A percentile compares a stretch with the other conserved stretches of the same genome.
Conservation (phyloP, 2,113 vertebrate genomes). For the Varanus komodoensis region DNA sequence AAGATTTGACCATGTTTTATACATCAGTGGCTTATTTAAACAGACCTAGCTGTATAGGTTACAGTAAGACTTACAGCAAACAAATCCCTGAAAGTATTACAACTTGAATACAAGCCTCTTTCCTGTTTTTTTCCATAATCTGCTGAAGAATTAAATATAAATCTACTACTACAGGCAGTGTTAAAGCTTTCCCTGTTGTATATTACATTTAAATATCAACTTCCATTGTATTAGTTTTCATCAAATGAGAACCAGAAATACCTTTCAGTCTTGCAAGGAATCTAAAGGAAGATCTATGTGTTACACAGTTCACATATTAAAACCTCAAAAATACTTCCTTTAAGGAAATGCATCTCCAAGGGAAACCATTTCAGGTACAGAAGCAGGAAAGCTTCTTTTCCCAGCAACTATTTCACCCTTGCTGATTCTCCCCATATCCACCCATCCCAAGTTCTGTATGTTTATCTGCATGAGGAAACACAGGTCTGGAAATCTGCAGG, state of each 20-base stretch:
- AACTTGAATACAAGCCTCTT: background rate
- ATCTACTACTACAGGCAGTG: background rate
- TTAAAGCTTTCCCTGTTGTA: background rate
- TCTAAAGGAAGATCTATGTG: background rate
- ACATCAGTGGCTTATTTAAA: slow-evolving; percentile 6
- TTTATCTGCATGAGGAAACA: background rate
- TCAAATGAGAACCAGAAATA: background rate
- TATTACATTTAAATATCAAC: background rate
- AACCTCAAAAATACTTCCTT: background rate
- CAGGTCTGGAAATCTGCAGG: background rate
- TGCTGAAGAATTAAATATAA: background rate
- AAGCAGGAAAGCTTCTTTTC: background rate
- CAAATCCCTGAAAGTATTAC: background rate
- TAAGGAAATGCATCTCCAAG: background rate
- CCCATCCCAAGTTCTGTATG: background rate
- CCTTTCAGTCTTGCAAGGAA: background rate
- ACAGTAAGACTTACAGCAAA: slow-evolving; percentile 28
- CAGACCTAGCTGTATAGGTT: background rate
- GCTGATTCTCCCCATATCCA: background rate
- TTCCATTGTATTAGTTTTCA: background rate
- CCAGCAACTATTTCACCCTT: background rate
- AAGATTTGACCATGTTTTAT: background rate
- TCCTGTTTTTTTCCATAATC: background rate
- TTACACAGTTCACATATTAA: background rate
- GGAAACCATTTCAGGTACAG: background rate